Evolutionary conservation across 2,797 vertebrate species (phyloP).

Genomic region (Pachyuromys duprasi): DNA sequence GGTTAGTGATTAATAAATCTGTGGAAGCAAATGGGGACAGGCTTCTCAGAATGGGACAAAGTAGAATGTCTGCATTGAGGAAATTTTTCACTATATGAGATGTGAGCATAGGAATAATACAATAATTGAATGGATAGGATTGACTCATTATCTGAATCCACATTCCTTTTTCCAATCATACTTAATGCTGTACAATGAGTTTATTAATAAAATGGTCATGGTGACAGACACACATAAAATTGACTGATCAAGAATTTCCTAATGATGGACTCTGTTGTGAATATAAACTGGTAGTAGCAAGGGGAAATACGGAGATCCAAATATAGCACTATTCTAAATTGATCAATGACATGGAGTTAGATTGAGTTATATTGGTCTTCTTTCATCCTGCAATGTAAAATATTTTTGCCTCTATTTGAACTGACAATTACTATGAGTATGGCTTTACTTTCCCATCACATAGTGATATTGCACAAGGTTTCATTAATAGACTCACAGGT

Average conservation of each 20-base stretch:
- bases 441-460: background rate
- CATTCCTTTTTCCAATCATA: background rate
- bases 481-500: background rate
- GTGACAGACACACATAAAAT: background rate
- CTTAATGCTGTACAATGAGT: background rate
- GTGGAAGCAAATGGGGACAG: background rate
- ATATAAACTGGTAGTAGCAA: background rate
- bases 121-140: background rate
- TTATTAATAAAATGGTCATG: too few relatives aligned
- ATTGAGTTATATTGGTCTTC: background rate
- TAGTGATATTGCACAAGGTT: background rate
- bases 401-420: background rate
- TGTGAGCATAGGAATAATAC: background rate
- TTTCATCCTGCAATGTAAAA: background rate
- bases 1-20: background rate
- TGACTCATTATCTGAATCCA: background rate
- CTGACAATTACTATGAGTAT: background rate
- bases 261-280: background rate
- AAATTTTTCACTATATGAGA: background rate
- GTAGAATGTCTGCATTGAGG: background rate
- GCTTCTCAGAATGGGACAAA: background rate
- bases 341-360: background rate
- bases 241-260: background rate
- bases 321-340: background rate
- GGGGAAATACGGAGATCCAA: background rate